These are phyloP conservation scores for Agrenia bidenticulata DNA, from an alignment of 2,888 invertebrate species.

Conservation along the genomic window DNA sequence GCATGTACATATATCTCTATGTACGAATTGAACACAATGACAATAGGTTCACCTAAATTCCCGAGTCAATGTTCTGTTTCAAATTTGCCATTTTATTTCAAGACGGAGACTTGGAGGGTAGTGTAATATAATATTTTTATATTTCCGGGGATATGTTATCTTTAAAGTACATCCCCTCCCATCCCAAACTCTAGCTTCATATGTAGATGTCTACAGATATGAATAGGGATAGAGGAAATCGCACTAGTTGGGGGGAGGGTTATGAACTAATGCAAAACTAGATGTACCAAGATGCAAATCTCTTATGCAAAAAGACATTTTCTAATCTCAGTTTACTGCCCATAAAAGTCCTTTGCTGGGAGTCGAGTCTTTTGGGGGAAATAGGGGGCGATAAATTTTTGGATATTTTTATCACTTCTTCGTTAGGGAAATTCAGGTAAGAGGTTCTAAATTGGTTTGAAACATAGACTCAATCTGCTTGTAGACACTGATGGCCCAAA, in stretches of 20 bases:
- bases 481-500: slow-evolving; percentile 7
- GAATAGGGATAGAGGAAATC: no score
- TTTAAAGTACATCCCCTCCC: no score
- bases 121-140: no score
- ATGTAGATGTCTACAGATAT: no score
- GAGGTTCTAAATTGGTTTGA: slow-evolving; percentile 16
- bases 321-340: slow-evolving; percentile 42
- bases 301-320: slow-evolving; percentile 28
- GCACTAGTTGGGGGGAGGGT: no score
- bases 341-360: slow-evolving; percentile 28
- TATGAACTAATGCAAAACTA: not conserved
- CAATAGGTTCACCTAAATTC: slow-evolving; percentile 8
- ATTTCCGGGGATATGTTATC: no score
- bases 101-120: no score
- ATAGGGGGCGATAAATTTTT: slow-evolving; percentile 8
- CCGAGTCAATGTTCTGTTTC: slow-evolving; percentile 14
- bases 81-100: slow-evolving; percentile 13
- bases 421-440: slow-evolving; percentile 17
- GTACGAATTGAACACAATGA: not conserved
- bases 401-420: slow-evolving; percentile 18
- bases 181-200: no score
- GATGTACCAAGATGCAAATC: slow-evolving; percentile 11
- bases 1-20: not conserved
- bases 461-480: slow-evolving; percentile 14
- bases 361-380: not conserved